A percentile compares a stretch with the other conserved stretches of the same genome.
These are phyloP conservation scores for Sakesphorus luctuosus DNA, from an alignment of 2,113 vertebrate species.

Conservation along the genomic window DNA sequence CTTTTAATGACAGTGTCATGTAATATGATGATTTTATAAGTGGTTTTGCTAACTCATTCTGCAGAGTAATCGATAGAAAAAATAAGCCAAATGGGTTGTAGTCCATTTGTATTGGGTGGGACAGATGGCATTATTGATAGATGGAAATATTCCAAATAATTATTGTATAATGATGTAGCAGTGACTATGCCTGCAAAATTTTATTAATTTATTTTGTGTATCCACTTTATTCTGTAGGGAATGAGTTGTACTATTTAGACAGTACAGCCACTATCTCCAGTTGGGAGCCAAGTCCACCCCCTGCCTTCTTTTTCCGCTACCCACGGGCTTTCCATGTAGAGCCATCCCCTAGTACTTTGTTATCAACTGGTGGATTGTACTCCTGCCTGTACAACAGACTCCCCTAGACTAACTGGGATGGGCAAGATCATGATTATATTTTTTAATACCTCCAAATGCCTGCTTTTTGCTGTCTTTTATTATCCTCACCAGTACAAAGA, in stretches of 20 bases:
- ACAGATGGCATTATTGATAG: constrained; percentile 82
- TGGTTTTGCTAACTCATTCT: constrained; percentile 75
- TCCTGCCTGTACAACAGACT: background rate
- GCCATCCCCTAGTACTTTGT: background rate
- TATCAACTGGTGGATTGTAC: background rate
- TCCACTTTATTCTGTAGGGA: background rate
- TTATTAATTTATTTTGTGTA: constrained; percentile 54
- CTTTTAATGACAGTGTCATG: constrained; percentile 74
- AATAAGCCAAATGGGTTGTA: constrained; percentile 75
- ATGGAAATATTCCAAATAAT: constrained; percentile 78
- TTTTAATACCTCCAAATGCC: background rate
- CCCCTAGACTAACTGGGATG: background rate
- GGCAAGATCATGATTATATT: background rate
- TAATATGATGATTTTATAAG: constrained; percentile 71
- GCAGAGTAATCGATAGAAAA: constrained; percentile 75
- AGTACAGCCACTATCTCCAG: background rate
- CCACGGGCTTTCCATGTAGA: background rate
- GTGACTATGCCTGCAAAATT: constrained; percentile 61
- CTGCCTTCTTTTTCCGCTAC: background rate
- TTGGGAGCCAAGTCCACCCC: background rate
- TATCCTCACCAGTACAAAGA: background rate
- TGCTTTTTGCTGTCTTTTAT: background rate
- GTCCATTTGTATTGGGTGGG: constrained; percentile 75
- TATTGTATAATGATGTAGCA: constrained; percentile 72
- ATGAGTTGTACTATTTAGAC: background rate